These are phyloP conservation scores for Philaethria dido DNA, from an alignment of 2,888 invertebrate species.

Conservation along the genomic window DNA sequence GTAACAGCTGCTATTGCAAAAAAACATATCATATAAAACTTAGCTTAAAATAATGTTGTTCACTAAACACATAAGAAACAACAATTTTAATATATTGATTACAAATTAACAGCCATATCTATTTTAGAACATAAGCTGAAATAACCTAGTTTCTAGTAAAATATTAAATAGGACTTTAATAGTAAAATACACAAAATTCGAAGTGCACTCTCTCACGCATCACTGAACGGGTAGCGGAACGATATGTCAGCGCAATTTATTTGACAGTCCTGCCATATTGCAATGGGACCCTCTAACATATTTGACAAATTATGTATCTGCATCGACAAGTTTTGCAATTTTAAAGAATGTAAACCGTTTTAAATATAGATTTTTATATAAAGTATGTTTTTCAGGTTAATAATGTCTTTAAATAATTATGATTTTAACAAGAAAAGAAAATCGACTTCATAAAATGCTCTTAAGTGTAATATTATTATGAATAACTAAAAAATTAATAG, in stretches of 20 bases:
- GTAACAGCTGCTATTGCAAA: too few species aligned
- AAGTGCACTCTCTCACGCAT: slow-evolving; percentile 29
- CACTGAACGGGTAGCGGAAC: slow-evolving; percentile 27
- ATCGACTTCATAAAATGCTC: too few species aligned
- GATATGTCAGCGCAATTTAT: slow-evolving; percentile 37
- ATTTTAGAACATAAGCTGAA: background rate
- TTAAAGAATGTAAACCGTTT: background rate
- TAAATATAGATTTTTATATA: too few species aligned
- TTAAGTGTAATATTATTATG: too few species aligned
- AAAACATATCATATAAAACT: too few species aligned
- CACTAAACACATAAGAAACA: too few species aligned
- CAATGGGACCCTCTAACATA: slow-evolving; percentile 29
- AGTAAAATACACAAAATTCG: slow-evolving; percentile 24
- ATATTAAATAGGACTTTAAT: slow-evolving; percentile 10
- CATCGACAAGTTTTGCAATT: slow-evolving; percentile 10
- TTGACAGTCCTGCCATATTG: slow-evolving; percentile 34
- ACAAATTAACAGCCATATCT: background rate
- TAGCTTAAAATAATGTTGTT: too few species aligned
- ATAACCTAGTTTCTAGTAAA: background rate
- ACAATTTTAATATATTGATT: background rate
- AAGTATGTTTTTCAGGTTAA: too few species aligned
- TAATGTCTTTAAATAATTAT: too few species aligned
- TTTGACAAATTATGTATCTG: slow-evolving; percentile 28
- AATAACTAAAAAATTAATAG: too few species aligned
- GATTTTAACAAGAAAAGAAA: too few species aligned